These are phyloP conservation scores for Phenganax marumi DNA, from an alignment of 92 coral and sea anemone species.

Conservation along the genomic window DNA sequence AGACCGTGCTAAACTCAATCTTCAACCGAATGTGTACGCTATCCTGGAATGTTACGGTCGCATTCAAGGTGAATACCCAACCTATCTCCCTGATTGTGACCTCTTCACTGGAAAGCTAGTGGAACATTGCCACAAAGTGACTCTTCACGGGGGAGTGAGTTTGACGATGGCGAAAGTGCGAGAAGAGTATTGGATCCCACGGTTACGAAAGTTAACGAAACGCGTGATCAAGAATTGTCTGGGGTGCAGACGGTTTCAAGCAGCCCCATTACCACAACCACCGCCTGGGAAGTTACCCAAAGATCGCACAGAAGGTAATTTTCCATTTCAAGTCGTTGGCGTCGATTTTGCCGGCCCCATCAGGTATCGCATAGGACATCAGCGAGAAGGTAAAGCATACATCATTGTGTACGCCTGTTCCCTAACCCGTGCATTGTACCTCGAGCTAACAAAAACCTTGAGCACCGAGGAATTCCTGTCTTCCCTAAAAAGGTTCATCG, in stretches of 20 bases:
- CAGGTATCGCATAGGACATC: too few relatives aligned
- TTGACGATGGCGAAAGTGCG: constrained; percentile 8
- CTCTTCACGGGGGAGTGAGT: too few relatives aligned
- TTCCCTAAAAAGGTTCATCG: too few relatives aligned
- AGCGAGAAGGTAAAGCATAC: too few relatives aligned
- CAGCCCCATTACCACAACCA: constrained; percentile 18
- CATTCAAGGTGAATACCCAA: too few relatives aligned
- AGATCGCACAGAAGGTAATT: too few relatives aligned
- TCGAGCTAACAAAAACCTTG: constrained; percentile 15
- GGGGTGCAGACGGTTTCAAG: constrained; percentile 40
- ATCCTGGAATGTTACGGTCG: constrained; percentile 45
- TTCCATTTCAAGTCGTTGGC: too few relatives aligned
- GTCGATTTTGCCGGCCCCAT: too few relatives aligned
- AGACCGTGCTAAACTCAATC: constrained; percentile 39
- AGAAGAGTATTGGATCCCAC: constrained; percentile 48
- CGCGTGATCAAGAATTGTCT: constrained; percentile 32
- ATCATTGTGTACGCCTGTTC: too few relatives aligned
- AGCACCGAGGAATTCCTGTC: constrained; percentile 24
- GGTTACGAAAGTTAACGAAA: constrained; percentile 42
- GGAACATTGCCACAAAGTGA: constrained; percentile 34
- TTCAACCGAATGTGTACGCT: constrained; percentile 34
- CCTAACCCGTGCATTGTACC: neutral
- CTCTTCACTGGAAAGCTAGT: constrained; percentile 36
- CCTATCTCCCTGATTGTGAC: constrained; percentile 28
- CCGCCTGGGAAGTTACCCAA: constrained; percentile 40